Evolutionary conservation across 2,797 vertebrate species (phyloP), one percentile per base, ranked within the genome.

Genomic region (Enteromius viviparus): DNA sequence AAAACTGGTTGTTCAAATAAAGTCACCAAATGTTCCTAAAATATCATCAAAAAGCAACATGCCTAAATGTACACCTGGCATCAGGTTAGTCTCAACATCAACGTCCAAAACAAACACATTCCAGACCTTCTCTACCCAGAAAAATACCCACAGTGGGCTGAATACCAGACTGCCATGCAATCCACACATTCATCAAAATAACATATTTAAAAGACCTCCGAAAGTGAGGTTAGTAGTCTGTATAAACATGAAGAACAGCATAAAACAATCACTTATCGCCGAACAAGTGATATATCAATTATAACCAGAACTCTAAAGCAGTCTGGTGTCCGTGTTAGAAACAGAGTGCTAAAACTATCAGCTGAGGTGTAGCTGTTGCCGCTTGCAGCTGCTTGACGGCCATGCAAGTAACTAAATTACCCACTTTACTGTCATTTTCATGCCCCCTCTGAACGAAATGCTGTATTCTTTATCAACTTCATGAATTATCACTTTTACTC

Each of bases 401-500:
- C 66, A 83, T 70, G 82, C 82, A 83, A 83, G 68, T 69, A 69
- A 83, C 72, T 85, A 79, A 88, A 87, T 84, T 82, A 82, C 66
- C 76, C 84, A 87, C 82, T 82, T 85, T 82, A 77, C 78, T 80
- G 78, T 66, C 87, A 74, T 87, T 55, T 83, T 71, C 83, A 71
- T 47, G 34, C 42, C 45, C 60, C 53, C 34, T 66, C 80, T 72
- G 69, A 86, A 82, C 49, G 8, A 80, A 86, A 81, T 62, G 78
- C 26, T 64, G 69, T 47, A 74, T 76, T 80, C 40, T 75, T 83
- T 68, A 66, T 79, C 78, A 80, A 78, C 84, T 83, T 65, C 64
- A 76, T 83, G 69, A 85, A 85, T 80, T 75, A 76, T 74, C 72
- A 40, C 37, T 60, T 76, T 60, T 42, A 42, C 34, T 49, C 69